These are phyloP conservation scores for Lasioglossum calceatum DNA, from an alignment of 2,888 invertebrate genomes.

Conservation along the genomic window DNA sequence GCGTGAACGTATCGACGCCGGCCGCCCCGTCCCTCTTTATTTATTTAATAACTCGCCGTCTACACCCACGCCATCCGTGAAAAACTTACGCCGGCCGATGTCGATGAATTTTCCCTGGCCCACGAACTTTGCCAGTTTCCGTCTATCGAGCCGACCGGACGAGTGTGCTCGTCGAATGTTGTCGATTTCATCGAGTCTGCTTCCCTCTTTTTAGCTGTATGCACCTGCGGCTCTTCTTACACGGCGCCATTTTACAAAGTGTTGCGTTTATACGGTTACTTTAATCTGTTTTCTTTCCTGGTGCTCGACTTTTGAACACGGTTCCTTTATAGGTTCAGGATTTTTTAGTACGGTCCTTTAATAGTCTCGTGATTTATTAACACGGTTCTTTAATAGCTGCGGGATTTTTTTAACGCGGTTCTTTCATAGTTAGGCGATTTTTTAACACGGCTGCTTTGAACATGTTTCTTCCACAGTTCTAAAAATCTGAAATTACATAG, in stretches of 20 bases:
- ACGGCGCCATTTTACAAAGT: neutral
- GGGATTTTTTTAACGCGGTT: neutral
- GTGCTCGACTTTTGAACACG: neutral
- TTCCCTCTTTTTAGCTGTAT: neutral
- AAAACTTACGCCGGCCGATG: neutral
- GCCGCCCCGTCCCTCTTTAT: slow-evolving; percentile 9
- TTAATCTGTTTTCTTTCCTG: neutral
- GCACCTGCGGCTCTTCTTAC: neutral
- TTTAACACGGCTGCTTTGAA: neutral
- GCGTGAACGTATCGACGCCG: neutral
- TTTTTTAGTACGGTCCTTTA: neutral
- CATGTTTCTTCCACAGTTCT: neutral
- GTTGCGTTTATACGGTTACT: neutral
- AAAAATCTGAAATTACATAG: neutral
- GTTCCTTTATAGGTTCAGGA: neutral
- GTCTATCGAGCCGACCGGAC: neutral
- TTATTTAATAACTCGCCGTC: slow-evolving; percentile 16
- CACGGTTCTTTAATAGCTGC: neutral
- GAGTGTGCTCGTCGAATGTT: neutral
- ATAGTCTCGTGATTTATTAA: neutral
- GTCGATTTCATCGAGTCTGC: neutral
- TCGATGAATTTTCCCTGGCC: neutral
- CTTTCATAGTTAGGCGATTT: neutral
- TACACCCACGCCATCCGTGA: neutral
- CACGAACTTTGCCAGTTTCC: neutral